phyloP scores from a whole-genome alignment of 2,797 vertebrate genomes.

The Chaunax sp. region DNA sequence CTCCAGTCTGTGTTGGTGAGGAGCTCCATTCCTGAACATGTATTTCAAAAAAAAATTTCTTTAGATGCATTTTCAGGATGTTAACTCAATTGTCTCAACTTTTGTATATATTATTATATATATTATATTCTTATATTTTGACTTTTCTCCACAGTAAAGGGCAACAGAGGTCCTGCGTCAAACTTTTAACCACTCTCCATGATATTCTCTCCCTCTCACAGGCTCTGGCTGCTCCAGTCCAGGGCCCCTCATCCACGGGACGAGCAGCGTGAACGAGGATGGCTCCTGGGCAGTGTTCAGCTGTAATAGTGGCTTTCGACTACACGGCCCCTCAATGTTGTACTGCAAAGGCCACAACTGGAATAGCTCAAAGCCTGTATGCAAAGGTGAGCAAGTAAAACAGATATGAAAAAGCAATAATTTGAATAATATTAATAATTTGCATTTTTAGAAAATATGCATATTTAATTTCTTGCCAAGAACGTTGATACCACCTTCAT shows the following conservation, averaged over 20 bases:
- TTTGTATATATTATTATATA: not conserved
- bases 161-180: not conserved
- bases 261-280: constrained; percentile 56
- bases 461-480: too few species aligned
- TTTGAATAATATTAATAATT: too few species aligned
- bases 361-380: constrained; percentile 77
- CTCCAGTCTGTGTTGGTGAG: constrained; percentile 81
- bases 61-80: not conserved
- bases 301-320: constrained; percentile 74
- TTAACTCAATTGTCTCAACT: not conserved
- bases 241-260: constrained; percentile 65
- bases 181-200: not conserved
- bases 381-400: constrained; percentile 72
- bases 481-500: too few species aligned
- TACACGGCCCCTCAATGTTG: constrained; percentile 71
- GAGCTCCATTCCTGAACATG: not conserved
- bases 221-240: constrained; percentile 73
- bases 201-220: constrained; percentile 23
- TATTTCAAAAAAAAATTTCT: not conserved
- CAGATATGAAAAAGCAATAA: too few species aligned
- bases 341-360: constrained; percentile 81
- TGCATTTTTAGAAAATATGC: too few species aligned
- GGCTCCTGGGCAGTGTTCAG: constrained; percentile 72
- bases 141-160: too few species aligned
- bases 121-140: too few species aligned